phyloP scores from a whole-genome alignment of 2,888 invertebrate genomes.

The Endomychus coccineus region DNA sequence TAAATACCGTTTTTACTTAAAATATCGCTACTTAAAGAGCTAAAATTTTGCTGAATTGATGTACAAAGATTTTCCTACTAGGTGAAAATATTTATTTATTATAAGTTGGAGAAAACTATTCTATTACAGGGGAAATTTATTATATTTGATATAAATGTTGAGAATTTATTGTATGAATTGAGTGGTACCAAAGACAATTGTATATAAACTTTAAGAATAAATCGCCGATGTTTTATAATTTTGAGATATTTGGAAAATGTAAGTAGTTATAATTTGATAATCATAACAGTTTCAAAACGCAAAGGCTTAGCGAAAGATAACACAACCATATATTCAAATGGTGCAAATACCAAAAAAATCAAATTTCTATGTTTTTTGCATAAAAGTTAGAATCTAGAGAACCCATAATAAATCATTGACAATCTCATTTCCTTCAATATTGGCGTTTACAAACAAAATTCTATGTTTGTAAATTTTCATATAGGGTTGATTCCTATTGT shows the following conservation, averaged over 20 bases:
- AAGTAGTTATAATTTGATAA: slow-evolving; percentile 5
- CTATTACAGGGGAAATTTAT: slow-evolving; percentile 38
- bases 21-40: slow-evolving; percentile 23
- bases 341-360: not conserved
- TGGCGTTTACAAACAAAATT: too few relatives aligned
- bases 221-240: slow-evolving; percentile 28
- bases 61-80: slow-evolving; percentile 36
- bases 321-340: slow-evolving; percentile 3
- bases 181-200: slow-evolving; percentile 39
- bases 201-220: slow-evolving; percentile 29
- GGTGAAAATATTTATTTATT: slow-evolving; percentile 37
- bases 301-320: not conserved
- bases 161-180: slow-evolving; percentile 34
- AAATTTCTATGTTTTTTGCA: slow-evolving; percentile 1
- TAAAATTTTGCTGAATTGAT: slow-evolving; percentile 24
- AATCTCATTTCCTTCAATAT: too few relatives aligned
- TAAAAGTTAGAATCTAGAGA: not conserved
- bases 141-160: slow-evolving; percentile 41
- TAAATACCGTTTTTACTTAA: slow-evolving; percentile 20
- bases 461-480: too few relatives aligned
- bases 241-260: slow-evolving; percentile 13
- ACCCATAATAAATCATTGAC: slow-evolving; percentile 11
- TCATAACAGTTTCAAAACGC: slow-evolving; percentile 9
- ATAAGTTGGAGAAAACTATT: slow-evolving; percentile 31
- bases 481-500: too few relatives aligned